Conservation (phyloP, 2,888 invertebrate genomes). For the Tinea trinotella region DNA sequence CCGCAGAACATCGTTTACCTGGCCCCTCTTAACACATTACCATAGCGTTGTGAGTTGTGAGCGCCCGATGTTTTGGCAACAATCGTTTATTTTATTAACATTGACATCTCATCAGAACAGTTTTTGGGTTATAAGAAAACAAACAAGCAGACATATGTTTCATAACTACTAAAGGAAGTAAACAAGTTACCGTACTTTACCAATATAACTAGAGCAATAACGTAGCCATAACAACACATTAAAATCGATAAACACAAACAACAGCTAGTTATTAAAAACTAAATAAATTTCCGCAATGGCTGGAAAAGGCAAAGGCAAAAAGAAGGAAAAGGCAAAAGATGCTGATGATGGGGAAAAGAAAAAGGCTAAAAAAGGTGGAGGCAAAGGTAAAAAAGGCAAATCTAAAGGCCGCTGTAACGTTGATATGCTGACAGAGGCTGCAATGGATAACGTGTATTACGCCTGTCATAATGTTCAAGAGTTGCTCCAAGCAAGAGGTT, state of each 20-base stretch:
- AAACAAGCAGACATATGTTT: too few relatives aligned
- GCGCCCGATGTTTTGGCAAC: too few relatives aligned
- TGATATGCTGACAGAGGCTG: conserved; percentile 89
- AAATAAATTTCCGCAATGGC: conserved; percentile 41
- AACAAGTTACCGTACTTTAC: too few relatives aligned
- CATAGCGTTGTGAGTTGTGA: too few relatives aligned
- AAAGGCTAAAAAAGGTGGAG: conserved; percentile 59
- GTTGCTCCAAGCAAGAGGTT: conserved; percentile 86
- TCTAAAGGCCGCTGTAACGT: conserved; percentile 79
- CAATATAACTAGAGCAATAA: background rate
- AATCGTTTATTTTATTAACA: too few relatives aligned
- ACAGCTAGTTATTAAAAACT: background rate
- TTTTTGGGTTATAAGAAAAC: too few relatives aligned
- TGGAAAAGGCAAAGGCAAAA: conserved; percentile 55
- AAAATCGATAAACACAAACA: background rate
- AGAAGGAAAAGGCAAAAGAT: conserved; percentile 53
- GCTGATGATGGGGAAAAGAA: conserved; percentile 59
- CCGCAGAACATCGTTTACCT: too few relatives aligned
- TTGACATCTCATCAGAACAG: too few relatives aligned
- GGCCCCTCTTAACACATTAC: too few relatives aligned
- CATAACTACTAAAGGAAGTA: too few relatives aligned
- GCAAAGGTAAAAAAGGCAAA: conserved; percentile 66
- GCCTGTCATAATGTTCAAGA: conserved; percentile 95
- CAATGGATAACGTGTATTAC: conserved; percentile 95
- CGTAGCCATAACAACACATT: background rate